Percentiles rank a stretch among this genome's conserved stretches.
phyloP scores from a whole-genome alignment of 2,113 vertebrate species.

The Coracopsis vasa region DNA sequence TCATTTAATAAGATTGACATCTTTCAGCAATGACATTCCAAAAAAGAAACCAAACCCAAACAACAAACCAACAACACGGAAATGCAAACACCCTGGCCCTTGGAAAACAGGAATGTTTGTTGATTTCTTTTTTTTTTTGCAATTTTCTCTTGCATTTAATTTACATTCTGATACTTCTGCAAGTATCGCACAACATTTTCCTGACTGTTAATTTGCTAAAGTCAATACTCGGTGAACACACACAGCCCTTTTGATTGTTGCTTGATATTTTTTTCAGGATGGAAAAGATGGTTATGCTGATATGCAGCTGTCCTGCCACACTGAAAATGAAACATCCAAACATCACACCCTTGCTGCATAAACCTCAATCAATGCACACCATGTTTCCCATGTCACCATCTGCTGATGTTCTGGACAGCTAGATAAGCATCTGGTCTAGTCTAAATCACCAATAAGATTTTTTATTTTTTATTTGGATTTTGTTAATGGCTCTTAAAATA shows the following conservation, averaged over 20 bases:
- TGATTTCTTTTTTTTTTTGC: not conserved
- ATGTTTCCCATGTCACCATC: not conserved
- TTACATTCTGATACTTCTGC: not conserved
- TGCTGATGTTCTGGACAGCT: not conserved
- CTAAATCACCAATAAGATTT: not conserved
- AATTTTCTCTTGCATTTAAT: not conserved
- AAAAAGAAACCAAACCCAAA: not conserved
- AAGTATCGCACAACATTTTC: not conserved
- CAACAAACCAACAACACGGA: not conserved
- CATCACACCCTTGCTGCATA: not conserved
- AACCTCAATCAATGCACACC: not conserved
- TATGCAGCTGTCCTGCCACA: not conserved
- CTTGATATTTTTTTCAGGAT: not conserved
- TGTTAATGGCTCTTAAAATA: not conserved
- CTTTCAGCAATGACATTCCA: not conserved
- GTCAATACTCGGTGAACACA: not conserved
- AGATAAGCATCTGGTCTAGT: constrained; percentile 34
- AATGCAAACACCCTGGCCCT: not conserved
- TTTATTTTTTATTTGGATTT: not conserved
- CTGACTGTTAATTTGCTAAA: not conserved
- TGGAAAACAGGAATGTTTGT: not conserved
- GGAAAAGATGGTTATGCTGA: not conserved
- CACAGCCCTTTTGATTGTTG: not conserved
- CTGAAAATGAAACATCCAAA: not conserved
- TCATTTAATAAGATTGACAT: not conserved